Conservation (phyloP, 2,113 vertebrate species). For the Ceyx cyanopectus region DNA sequence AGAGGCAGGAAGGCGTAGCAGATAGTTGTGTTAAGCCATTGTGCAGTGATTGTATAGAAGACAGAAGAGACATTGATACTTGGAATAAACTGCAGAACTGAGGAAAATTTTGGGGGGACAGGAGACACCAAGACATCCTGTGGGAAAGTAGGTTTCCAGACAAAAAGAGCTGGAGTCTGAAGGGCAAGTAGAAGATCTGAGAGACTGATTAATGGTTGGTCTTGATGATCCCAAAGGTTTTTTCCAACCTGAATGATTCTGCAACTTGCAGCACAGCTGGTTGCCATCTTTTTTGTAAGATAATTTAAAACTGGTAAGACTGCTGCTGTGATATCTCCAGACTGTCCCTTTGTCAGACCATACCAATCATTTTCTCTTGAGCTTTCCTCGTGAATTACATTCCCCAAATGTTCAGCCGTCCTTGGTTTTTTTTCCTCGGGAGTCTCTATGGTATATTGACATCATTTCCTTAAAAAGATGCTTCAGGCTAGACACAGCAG, state of each 20-base stretch:
- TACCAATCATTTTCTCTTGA: neutral
- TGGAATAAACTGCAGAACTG: neutral
- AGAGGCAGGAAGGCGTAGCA: neutral
- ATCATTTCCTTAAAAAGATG: neutral
- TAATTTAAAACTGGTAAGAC: neutral
- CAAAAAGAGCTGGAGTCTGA: neutral
- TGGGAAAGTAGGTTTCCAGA: neutral
- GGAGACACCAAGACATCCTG: neutral
- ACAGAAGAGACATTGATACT: neutral
- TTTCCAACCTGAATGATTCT: too few relatives aligned
- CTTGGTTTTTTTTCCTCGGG: neutral
- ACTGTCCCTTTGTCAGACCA: neutral
- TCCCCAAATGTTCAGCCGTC: neutral
- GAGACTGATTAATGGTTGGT: neutral
- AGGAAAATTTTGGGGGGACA: neutral
- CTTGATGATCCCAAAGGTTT: too few relatives aligned
- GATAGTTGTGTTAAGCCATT: neutral
- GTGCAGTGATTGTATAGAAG: neutral
- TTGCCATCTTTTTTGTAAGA: neutral
- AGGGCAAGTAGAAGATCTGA: neutral
- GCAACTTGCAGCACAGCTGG: neutral
- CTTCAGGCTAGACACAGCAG: neutral
- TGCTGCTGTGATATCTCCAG: neutral
- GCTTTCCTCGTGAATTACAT: neutral
- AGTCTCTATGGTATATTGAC: neutral